phyloP scores from a whole-genome alignment of 2,888 invertebrate genomes.

The Trilocha varians region DNA sequence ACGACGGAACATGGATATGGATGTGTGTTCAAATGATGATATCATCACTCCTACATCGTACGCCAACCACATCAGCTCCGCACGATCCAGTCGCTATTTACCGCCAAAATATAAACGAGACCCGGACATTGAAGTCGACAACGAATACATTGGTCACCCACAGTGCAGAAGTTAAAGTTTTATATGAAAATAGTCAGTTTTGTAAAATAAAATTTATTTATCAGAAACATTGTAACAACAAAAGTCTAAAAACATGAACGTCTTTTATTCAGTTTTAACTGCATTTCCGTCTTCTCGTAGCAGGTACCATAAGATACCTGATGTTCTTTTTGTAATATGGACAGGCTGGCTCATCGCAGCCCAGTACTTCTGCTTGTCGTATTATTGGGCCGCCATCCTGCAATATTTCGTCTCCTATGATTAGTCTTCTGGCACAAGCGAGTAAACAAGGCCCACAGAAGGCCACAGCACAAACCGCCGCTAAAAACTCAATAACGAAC shows the following conservation, averaged over 20 bases:
- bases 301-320: slow-evolving; percentile 52
- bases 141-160: slow-evolving; percentile 30
- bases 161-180: not conserved
- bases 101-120: slow-evolving; percentile 42
- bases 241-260: not conserved
- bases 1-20: slow-evolving; percentile 1
- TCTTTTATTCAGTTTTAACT: not conserved
- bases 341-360: slow-evolving; percentile 61
- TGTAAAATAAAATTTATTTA: not conserved
- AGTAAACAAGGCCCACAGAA: slow-evolving; percentile 57
- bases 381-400: slow-evolving; percentile 27
- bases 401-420: slow-evolving; percentile 50
- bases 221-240: not conserved
- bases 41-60: slow-evolving; percentile 2
- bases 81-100: slow-evolving; percentile 3
- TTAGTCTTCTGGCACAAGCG: slow-evolving; percentile 44
- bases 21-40: slow-evolving; percentile 7
- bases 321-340: slow-evolving; percentile 63
- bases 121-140: slow-evolving; percentile 36
- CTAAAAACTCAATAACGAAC: slow-evolving; percentile 51
- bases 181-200: too few relatives aligned
- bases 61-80: slow-evolving; percentile 4
- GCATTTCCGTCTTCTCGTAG: slow-evolving; percentile 29
- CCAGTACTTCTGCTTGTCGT: slow-evolving; percentile 48
- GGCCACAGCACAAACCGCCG: slow-evolving; percentile 57